Percentiles rank a stretch among this genome's conserved stretches.
phyloP scores from a whole-genome alignment of 2,888 invertebrate species.

The Melikaiella ostensackeni region DNA sequence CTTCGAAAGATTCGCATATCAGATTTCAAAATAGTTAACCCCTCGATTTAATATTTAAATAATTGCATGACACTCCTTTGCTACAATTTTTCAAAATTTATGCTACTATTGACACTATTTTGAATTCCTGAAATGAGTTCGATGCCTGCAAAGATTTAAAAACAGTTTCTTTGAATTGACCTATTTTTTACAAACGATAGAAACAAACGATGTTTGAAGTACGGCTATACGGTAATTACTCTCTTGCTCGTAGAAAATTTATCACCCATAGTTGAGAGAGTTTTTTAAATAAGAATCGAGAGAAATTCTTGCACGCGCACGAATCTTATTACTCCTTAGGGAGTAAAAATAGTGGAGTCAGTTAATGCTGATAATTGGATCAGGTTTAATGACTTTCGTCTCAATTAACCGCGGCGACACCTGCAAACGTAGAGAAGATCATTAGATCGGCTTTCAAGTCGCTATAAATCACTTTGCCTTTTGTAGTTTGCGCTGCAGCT shows the following conservation, averaged over 20 bases:
- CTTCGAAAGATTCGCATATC: too few relatives aligned
- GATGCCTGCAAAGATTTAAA: too few relatives aligned
- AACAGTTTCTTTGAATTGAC: too few relatives aligned
- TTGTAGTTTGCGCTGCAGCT: conserved; percentile 2
- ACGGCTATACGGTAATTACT: too few relatives aligned
- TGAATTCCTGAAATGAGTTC: too few relatives aligned
- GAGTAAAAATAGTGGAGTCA: not conserved
- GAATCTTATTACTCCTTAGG: not conserved
- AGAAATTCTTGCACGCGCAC: conserved; percentile 14
- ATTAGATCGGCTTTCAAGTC: conserved; percentile 38
- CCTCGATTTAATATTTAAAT: too few relatives aligned
- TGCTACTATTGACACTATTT: too few relatives aligned
- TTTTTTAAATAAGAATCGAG: not conserved
- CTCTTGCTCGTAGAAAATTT: not conserved
- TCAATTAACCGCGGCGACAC: conserved; percentile 35
- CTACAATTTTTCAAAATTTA: too few relatives aligned
- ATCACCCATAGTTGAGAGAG: not conserved
- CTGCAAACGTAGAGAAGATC: conserved; percentile 35
- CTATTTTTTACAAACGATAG: too few relatives aligned
- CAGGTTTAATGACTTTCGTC: conserved; percentile 37
- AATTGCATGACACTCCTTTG: too few relatives aligned
- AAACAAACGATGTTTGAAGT: too few relatives aligned
- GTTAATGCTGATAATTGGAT: conserved; percentile 33
- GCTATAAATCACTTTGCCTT: conserved; percentile 32
- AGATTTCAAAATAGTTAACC: too few relatives aligned